Evolutionary conservation across 2,888 invertebrate genomes (phyloP), one percentile per base, ranked within the genome.

Genomic region (Pristionchus exspectatus): DNA sequence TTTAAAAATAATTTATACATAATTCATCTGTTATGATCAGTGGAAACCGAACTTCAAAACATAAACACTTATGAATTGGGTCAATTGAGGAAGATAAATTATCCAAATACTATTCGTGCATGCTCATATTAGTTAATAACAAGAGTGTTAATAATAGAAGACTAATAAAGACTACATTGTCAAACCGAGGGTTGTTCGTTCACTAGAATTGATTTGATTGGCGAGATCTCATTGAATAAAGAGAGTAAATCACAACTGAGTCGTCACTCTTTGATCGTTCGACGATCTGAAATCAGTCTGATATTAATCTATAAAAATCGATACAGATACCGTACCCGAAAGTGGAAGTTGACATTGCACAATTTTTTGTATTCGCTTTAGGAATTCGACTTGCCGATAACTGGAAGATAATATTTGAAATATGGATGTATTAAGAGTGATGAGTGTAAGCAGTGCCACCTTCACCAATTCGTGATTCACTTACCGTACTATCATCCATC

Each of bases 221-320:
- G 56, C 59, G 84, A 85, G 84, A 85, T 85, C 84, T 33, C 38
- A 27, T 24, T 56, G n/a, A n/a, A 56, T 59, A 5, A 33, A 16
- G 33, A 50, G 18, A 59, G 44, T 21, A 16, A 50, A 10, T 85
- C 59, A 88, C 74, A 88, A 74, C 21, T 88, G 87, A 27, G 87
- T 88, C 54, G 87, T 88, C 56, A 88, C 87, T 74, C 87, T 56
- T 18, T 88, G 72, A n/a, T 88, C 87, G 16, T 30, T 74, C 5
- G 63, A 27, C 21, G 38, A 4, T 74, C 87, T 88, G 33, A 1
- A 88, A 88, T 3, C 5, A 88, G 21, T 27, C 44, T 5, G 10
- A 30, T 14, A 74, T 88, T 0, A 54, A 74, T 59, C 33, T 12
- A 74, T 44, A 14, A 54, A n/a, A 74, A 9, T 54, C 7, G 16